These are phyloP conservation scores for Chromis chromis DNA, from an alignment of 2,797 vertebrate species.

Conservation along the genomic window DNA sequence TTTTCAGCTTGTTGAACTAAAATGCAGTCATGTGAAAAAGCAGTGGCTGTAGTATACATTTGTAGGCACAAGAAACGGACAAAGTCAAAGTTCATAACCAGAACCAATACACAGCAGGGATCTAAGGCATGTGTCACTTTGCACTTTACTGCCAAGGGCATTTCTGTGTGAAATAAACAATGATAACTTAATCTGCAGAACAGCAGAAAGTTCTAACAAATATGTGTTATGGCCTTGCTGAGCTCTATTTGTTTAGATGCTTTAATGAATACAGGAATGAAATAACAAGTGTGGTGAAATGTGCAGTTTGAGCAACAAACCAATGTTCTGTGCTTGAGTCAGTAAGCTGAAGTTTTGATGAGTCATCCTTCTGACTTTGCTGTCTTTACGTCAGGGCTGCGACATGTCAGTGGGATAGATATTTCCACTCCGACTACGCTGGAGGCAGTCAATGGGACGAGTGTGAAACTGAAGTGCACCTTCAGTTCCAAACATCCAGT, in stretches of 20 bases:
- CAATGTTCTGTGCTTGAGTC: not conserved
- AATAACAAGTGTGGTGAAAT: too few relatives aligned
- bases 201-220: not conserved
- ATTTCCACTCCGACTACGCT: slow-evolving; percentile 83
- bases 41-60: not conserved
- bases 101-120: not conserved
- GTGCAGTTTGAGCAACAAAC: not conserved
- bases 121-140: not conserved
- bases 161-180: not conserved
- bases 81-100: not conserved
- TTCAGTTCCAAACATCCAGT: slow-evolving; percentile 83
- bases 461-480: slow-evolving; percentile 89
- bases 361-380: not conserved
- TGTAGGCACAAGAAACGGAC: not conserved
- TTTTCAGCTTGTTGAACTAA: slow-evolving; percentile 1
- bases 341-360: not conserved
- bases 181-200: not conserved
- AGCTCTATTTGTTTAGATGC: not conserved
- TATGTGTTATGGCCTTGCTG: not conserved
- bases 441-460: slow-evolving; percentile 89
- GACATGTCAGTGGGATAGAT: slow-evolving; percentile 81
- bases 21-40: not conserved
- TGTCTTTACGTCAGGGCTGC: slow-evolving; percentile 76
- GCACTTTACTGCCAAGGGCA: not conserved
- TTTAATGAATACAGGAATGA: not conserved